Percentiles rank a stretch among this genome's conserved stretches.
Conservation (phyloP, 2,113 vertebrate species). For the Mirounga angustirostris region DNA sequence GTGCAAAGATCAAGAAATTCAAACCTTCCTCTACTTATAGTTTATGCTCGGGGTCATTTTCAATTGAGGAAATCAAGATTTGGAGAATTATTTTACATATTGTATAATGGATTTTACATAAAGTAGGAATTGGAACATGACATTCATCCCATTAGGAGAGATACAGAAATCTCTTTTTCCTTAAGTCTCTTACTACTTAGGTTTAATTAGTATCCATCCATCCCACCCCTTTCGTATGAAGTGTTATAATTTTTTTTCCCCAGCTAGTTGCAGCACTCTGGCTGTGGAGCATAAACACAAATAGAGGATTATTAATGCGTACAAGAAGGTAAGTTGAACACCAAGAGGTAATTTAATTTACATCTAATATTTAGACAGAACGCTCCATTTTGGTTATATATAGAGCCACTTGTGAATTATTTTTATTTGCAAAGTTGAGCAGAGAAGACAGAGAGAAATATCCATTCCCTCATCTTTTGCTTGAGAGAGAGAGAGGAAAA, state of each 20-base stretch:
- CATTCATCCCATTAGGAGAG: constrained; percentile 87
- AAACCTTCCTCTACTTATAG: constrained; percentile 84
- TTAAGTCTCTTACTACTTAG: constrained; percentile 81
- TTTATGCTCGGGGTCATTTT: constrained; percentile 88
- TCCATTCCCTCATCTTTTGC: neutral
- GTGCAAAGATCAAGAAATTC: constrained; percentile 88
- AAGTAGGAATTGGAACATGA: constrained; percentile 86
- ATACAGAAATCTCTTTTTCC: constrained; percentile 81
- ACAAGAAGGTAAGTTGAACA: constrained; percentile 68
- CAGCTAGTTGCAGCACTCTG: constrained; percentile 40
- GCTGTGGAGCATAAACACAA: constrained; percentile 68
- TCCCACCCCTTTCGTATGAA: constrained; percentile 66
- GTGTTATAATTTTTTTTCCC: constrained; percentile 31
- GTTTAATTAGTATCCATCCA: constrained; percentile 85
- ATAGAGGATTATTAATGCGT: constrained; percentile 61
- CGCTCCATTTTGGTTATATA: constrained; percentile 38
- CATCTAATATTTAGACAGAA: constrained; percentile 71
- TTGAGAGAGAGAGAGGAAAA: neutral
- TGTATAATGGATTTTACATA: constrained; percentile 86
- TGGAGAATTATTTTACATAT: constrained; percentile 86
- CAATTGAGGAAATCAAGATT: constrained; percentile 89
- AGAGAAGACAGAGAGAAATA: constrained; percentile 45
- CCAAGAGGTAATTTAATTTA: constrained; percentile 72
- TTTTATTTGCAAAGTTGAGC: constrained; percentile 65
- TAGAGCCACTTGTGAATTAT: constrained; percentile 55